These are phyloP conservation scores for Lasioglossum baleicum DNA, from an alignment of 1,140 invertebrate genomes.

Conservation along the genomic window DNA sequence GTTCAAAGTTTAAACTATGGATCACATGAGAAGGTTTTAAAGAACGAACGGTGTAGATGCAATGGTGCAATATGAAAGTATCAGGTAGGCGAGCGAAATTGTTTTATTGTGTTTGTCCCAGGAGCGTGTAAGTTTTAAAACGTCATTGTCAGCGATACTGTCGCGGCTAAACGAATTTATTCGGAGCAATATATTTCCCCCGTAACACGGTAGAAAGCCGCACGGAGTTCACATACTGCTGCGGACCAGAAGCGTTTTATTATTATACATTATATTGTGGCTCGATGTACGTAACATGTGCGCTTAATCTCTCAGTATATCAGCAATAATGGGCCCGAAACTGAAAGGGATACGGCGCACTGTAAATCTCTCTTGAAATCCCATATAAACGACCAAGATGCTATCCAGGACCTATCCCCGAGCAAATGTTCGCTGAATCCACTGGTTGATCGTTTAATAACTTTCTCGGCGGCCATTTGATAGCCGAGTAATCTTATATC, in stretches of 20 bases:
- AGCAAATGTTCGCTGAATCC: constrained; percentile 41
- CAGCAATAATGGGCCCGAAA: constrained; percentile 63
- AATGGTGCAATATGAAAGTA: neutral
- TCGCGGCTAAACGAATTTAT: constrained; percentile 51
- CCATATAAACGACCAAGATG: constrained; percentile 55
- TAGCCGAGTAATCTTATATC: constrained; percentile 1
- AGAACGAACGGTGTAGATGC: neutral
- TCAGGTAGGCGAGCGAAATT: neutral
- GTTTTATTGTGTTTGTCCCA: neutral
- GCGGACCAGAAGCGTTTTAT: constrained; percentile 60
- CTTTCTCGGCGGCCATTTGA: constrained; percentile 17
- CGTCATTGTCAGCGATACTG: neutral
- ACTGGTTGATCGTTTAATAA: constrained; percentile 58
- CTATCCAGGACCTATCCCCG: constrained; percentile 42
- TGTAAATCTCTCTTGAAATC: constrained; percentile 57
- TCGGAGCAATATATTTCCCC: constrained; percentile 34
- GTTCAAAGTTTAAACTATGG: too few species aligned
- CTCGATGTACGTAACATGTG: constrained; percentile 74
- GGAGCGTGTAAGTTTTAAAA: neutral
- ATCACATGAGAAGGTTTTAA: neutral
- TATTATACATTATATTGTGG: constrained; percentile 63
- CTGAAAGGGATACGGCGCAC: constrained; percentile 49
- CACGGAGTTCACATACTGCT: constrained; percentile 55
- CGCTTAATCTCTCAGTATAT: constrained; percentile 77
- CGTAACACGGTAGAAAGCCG: constrained; percentile 59